A percentile compares a stretch with the other conserved stretches of the same genome.
These are phyloP conservation scores for Hyaena hyaena DNA, from an alignment of 2,113 vertebrate species.

Conservation along the genomic window DNA sequence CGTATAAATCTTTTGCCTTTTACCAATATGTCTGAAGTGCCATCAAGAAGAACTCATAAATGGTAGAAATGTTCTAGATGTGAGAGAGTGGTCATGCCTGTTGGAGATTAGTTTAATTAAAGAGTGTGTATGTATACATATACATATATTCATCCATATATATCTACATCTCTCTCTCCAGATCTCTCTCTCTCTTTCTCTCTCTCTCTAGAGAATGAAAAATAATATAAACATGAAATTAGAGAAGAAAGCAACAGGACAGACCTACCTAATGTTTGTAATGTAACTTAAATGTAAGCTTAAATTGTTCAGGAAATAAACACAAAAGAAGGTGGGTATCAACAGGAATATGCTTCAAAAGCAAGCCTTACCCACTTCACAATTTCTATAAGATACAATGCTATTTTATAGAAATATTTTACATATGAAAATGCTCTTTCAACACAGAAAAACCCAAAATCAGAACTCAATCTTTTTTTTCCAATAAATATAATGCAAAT, in stretches of 20 bases:
- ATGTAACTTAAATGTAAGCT: neutral
- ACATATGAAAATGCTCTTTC: neutral
- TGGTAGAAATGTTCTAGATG: neutral
- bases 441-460: neutral
- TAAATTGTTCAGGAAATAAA: neutral
- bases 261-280: neutral
- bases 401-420: neutral
- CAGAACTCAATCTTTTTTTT: neutral
- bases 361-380: neutral
- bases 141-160: no score
- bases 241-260: neutral
- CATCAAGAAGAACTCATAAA: neutral
- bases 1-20: no score
- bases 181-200: neutral
- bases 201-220: neutral
- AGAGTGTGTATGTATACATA: rapidly evolving
- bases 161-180: neutral
- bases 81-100: neutral
- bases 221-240: neutral
- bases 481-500: neutral
- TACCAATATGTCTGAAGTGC: neutral
- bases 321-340: neutral
- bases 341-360: neutral
- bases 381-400: neutral
- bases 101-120: neutral